Percentiles rank a stretch among this genome's conserved stretches.
These are phyloP conservation scores for Malurus melanocephalus DNA, from an alignment of 2,113 vertebrate species.

Conservation along the genomic window DNA sequence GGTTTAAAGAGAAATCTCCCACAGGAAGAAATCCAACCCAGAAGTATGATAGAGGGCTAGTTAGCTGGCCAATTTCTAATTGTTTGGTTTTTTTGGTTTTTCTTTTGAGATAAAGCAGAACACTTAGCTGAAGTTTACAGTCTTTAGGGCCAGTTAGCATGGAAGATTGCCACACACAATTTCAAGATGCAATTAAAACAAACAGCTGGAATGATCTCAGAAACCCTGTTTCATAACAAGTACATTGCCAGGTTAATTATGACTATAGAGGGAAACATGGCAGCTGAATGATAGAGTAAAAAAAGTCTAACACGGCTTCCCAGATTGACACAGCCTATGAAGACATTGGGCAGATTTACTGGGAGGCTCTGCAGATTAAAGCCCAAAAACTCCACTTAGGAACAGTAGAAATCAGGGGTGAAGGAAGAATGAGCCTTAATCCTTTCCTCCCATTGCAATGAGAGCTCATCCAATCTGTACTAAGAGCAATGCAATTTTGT, in stretches of 20 bases:
- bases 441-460: background rate
- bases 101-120: slow-evolving; percentile 24
- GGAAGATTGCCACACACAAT: slow-evolving; percentile 40
- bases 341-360: slow-evolving; percentile 36
- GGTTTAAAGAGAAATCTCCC: slow-evolving; percentile 12
- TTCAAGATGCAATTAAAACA: slow-evolving; percentile 59
- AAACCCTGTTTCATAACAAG: slow-evolving; percentile 61
- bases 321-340: slow-evolving; percentile 42
- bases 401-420: background rate
- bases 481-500: background rate
- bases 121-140: slow-evolving; percentile 10
- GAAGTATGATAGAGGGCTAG: background rate
- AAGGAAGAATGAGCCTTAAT: background rate
- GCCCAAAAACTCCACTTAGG: background rate
- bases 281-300: slow-evolving; percentile 49
- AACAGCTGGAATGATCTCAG: slow-evolving; percentile 50
- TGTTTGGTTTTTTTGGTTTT: background rate
- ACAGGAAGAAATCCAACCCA: background rate
- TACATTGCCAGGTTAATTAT: slow-evolving; percentile 55
- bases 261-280: slow-evolving; percentile 49
- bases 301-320: slow-evolving; percentile 51
- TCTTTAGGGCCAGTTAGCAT: slow-evolving; percentile 46
- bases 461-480: background rate
- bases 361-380: background rate
- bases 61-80: background rate